Conservation (phyloP, 1,140 invertebrate genomes). For the Drosophila seguyi region DNA sequence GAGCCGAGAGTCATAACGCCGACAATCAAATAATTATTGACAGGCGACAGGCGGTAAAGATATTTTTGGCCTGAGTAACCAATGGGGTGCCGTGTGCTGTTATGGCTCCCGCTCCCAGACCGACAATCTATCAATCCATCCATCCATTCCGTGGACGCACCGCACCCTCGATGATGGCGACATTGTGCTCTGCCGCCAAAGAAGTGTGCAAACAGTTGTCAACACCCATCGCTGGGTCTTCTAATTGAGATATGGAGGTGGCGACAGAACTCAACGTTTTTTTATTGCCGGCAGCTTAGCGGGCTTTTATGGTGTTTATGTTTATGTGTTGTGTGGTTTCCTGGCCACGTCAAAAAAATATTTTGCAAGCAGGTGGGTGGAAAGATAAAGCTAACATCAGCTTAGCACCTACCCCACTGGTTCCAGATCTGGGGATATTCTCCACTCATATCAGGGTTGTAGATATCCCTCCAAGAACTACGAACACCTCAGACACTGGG, state of each 20-base stretch:
- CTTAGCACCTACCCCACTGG: slow-evolving; percentile 30
- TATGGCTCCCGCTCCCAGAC: slow-evolving; percentile 18
- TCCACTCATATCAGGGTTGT: slow-evolving; percentile 13
- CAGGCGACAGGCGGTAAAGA: too few relatives aligned
- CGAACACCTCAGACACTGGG: slow-evolving; percentile 21
- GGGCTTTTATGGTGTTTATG: slow-evolving; percentile 45
- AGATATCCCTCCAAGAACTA: slow-evolving; percentile 1
- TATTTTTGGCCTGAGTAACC: slow-evolving; percentile 12
- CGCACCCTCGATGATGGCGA: slow-evolving; percentile 23
- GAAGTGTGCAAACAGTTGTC: slow-evolving; percentile 49
- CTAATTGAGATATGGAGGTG: slow-evolving; percentile 20
- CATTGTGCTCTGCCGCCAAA: slow-evolving; percentile 21
- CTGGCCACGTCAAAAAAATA: slow-evolving; percentile 28
- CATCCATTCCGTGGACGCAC: slow-evolving; percentile 2
- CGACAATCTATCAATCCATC: background rate
- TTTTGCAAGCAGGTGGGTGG: slow-evolving; percentile 17
- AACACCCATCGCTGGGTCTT: slow-evolving; percentile 29
- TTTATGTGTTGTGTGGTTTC: slow-evolving; percentile 38
- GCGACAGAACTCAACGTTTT: background rate
- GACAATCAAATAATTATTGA: slow-evolving; percentile 34
- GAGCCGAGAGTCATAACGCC: background rate
- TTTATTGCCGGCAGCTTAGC: slow-evolving; percentile 40
- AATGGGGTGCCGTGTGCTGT: slow-evolving; percentile 35
- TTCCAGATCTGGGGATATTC: background rate
- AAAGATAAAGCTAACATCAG: background rate